Percentiles rank a stretch among this genome's conserved stretches.
Evolutionary conservation across 2,797 vertebrate species (phyloP).

Genomic region (Danionella dracula): DNA sequence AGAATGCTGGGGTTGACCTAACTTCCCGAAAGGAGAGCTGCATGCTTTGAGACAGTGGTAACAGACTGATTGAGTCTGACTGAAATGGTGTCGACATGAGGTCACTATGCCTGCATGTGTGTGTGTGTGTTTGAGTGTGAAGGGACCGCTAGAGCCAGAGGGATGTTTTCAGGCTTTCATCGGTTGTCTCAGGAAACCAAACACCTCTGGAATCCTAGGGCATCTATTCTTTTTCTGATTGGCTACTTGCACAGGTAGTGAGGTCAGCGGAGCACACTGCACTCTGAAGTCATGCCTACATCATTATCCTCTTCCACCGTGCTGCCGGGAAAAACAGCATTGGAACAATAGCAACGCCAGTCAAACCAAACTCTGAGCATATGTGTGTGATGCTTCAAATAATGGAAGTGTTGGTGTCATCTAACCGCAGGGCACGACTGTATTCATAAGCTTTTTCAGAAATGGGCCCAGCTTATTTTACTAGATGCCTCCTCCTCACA

Average conservation of each 20-base stretch:
- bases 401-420: neutral
- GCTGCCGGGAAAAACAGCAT: slow-evolving; percentile 23
- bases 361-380: slow-evolving; percentile 25
- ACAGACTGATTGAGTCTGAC: neutral
- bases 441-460: slow-evolving; percentile 53
- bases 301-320: slow-evolving; percentile 21
- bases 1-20: neutral
- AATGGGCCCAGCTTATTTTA: slow-evolving; percentile 46
- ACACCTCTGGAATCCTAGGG: slow-evolving; percentile 14
- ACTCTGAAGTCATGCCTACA: slow-evolving; percentile 20
- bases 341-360: slow-evolving; percentile 32
- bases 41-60: neutral
- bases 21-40: neutral
- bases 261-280: neutral
- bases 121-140: neutral
- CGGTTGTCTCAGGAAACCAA: slow-evolving; percentile 23
- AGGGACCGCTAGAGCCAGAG: slow-evolving; percentile 7
- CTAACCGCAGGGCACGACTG: slow-evolving; percentile 2
- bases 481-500: neutral
- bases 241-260: slow-evolving; percentile 39
- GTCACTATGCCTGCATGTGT: slow-evolving; percentile 7
- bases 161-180: slow-evolving; percentile 10
- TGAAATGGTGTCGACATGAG: slow-evolving; percentile 20
- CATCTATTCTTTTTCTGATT: slow-evolving; percentile 6
- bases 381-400: slow-evolving; percentile 1